Base-by-base conservation (phyloP, 2,797 vertebrate species). In the Cottoperca gobio region DNA sequence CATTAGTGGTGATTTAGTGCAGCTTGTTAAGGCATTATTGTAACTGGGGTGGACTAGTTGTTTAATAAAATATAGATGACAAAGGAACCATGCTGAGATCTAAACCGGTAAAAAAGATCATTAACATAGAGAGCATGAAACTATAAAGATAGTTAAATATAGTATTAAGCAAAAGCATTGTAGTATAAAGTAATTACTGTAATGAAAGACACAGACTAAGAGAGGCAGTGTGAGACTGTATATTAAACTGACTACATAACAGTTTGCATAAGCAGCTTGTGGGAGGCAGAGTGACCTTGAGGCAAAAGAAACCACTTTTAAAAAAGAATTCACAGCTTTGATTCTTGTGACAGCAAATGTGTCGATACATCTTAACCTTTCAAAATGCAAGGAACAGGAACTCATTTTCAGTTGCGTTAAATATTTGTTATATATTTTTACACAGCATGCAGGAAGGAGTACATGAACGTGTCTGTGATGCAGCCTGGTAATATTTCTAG, bases 251-350 rank as follows among this genome's bases (percentile, higher is more conserved):
- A 17, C 49, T 48, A 24, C 59, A 23, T 64, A 60, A 55, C 45
- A 66, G 70, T 63, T 67, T 76, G 45, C 3, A 26, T 50, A 17
- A 61, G 71, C 62, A 54, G 76, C 53, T 52, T 62, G 57, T 68
- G 46, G 48, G 75, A 76, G 53, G 74, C 42, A 64, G 42, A 52
- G 52, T 88, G 86, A 92, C 89, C 92, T 92, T 90, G 87, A 87
- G 75, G 76, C 74, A 61, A 82, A 82, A 82, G 19, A 79, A 67
- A 70, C 13, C 37, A n/a, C 28, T 19, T 39, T 39, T 23, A 43
- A 62, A 46, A 17, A 57, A 2, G 14, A 39, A 65, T 42, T 57
- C 70, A 53, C 31, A 49, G 54, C 49, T 84, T 85, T 50, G 43
- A 76, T 73, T 76, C 48, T 42, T 2, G 8, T n/a, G n/a, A 59